Evolutionary conservation across 2,113 vertebrate species (phyloP).

Genomic region (Hyaena hyaena): DNA sequence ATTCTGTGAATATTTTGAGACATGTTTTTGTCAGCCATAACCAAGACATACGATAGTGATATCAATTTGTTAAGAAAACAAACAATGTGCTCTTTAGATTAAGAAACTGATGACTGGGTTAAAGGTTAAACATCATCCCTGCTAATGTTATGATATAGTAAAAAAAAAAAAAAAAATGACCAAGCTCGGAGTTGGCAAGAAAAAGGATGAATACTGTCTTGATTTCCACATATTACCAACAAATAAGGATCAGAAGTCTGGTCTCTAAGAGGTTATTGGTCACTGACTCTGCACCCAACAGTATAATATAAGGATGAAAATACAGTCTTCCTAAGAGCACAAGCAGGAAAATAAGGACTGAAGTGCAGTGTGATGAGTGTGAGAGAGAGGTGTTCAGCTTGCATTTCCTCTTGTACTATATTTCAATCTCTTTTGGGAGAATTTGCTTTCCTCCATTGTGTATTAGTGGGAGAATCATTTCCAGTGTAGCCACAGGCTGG

Average conservation of each 20-base stretch:
- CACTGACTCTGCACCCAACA: not conserved
- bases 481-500: not conserved
- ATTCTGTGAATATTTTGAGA: constrained; percentile 37
- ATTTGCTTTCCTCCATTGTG: not conserved
- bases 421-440: not conserved
- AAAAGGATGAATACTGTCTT: not conserved
- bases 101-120: not conserved
- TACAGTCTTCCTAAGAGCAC: not conserved
- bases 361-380: not conserved
- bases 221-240: not conserved
- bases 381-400: not conserved
- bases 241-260: not conserved
- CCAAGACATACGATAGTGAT: not conserved
- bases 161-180: not conserved
- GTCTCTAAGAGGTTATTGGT: not conserved
- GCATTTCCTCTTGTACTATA: not conserved
- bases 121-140: not conserved
- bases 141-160: not conserved
- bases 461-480: not conserved
- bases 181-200: not conserved
- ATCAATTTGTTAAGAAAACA: constrained; percentile 42
- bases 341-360: not conserved
- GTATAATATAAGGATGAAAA: not conserved
- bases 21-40: not conserved
- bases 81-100: not conserved